Conservation (phyloP, 2,797 vertebrate genomes). For the Coregonus sp. region DNA sequence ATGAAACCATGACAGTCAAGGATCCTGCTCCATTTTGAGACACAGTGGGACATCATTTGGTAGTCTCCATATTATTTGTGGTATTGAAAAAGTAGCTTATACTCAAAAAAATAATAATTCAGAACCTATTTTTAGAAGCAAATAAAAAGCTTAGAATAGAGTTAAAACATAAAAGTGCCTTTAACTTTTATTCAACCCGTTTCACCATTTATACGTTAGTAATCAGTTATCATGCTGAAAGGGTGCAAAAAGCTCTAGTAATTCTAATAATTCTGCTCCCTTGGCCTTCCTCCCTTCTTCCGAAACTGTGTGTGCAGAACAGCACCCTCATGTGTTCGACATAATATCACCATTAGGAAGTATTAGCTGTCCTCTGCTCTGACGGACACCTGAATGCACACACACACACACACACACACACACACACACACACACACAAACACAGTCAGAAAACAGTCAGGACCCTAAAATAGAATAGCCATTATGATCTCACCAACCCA, state of each 20-base stretch:
- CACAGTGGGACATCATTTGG: background rate
- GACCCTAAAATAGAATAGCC: conserved; percentile 52
- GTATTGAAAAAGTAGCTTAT: background rate
- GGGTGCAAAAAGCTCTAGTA: conserved; percentile 20
- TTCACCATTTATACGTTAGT: background rate
- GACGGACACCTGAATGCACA: background rate
- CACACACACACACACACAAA: conserved; percentile 12
- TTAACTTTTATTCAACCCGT: background rate
- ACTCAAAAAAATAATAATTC: background rate
- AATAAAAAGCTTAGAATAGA: background rate
- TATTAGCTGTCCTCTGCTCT: background rate
- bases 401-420: background rate
- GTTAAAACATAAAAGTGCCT: background rate
- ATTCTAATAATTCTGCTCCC: conserved; percentile 22
- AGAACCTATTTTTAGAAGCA: background rate
- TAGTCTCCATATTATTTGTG: background rate
- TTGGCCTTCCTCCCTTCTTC: conserved; percentile 37
- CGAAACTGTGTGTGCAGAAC: conserved; percentile 38
- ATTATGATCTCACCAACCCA: conserved; percentile 58
- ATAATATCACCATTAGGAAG: background rate
- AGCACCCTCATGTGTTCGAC: conserved; percentile 62
- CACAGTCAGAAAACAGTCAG: conserved; percentile 15
- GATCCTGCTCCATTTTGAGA: background rate
- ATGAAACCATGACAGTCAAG: too few species aligned
- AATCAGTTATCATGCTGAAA: background rate